Base-by-base conservation (phyloP, 2,888 invertebrate genomes). In the Cyaniris semiargus region DNA sequence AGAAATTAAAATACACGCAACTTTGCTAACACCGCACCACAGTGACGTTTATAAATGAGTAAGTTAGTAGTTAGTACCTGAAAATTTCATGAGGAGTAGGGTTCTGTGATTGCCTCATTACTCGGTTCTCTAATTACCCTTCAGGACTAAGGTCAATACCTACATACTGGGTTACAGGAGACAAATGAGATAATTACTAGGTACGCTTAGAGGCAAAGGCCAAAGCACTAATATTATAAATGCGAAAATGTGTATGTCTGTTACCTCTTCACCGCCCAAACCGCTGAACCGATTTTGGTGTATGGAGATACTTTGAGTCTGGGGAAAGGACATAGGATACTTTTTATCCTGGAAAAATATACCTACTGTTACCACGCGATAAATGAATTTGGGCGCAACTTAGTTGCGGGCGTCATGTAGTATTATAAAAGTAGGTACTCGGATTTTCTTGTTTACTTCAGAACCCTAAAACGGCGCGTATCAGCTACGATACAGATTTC, bases 401-500 rank as follows among this genome's bases (percentile, higher is more conserved):
- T 8, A 38, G 10, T 38, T 38, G 10, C 38, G 38, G 38, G 10
- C 38, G 38, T 38, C 1, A 38, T 38, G 0, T 38, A 38, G 10
- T 38, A 38, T 8, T 38, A 44, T 10, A 13, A 8, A 38, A 38
- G 8, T 21, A 58, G 7, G 7, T 58, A 66, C 6, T 27, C 18
- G 66, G 31, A 0, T 66, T 58, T 66, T 10, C 10, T 23, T 60
- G 5, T 27, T 27, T 31, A 66, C 15, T 31, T 18, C 2, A 18
- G 27, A 66, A 31, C 66, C 18, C 66, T 31, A 66, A 66, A 66
- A 5, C 4, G 6, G 27, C 10, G 2, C 18, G 15, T 27, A 66
- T 66, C 27, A 66, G 66, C 60, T 66, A 66, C 23, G 23, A 60
- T 27, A 66, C 23, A 27, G 66, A 66, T 66, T 66, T 66, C 27